Evolutionary conservation across 2,113 vertebrate genomes (phyloP).

Genomic region (Hepsetus odoe): DNA sequence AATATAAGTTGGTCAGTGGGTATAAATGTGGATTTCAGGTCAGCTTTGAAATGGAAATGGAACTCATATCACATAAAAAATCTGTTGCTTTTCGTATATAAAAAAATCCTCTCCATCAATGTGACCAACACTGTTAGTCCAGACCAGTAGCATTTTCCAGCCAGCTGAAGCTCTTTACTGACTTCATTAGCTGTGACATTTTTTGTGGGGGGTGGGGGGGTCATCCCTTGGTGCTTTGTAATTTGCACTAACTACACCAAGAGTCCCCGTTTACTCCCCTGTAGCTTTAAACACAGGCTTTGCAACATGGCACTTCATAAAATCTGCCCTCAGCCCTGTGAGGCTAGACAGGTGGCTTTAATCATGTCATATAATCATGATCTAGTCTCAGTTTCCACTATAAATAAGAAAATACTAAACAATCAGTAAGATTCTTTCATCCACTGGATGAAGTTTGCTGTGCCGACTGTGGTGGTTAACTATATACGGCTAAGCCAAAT

Average conservation of each 20-base stretch:
- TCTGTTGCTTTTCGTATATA: too few relatives aligned
- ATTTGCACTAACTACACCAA: slow-evolving; percentile 42
- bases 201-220: not conserved
- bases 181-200: not conserved
- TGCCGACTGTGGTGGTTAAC: too few relatives aligned
- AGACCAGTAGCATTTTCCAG: not conserved
- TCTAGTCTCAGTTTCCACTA: not conserved
- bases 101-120: too few relatives aligned
- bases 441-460: too few relatives aligned
- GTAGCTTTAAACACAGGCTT: slow-evolving; percentile 49
- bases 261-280: slow-evolving; percentile 38
- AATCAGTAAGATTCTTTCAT: not conserved
- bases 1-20: too few relatives aligned
- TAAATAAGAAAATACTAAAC: not conserved
- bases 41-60: too few relatives aligned
- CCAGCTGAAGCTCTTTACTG: slow-evolving; percentile 1
- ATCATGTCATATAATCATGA: not conserved
- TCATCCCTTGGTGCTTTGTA: slow-evolving; percentile 11
- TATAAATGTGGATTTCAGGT: too few relatives aligned
- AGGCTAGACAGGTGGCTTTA: not conserved
- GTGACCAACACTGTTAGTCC: not conserved
- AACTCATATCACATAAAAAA: too few relatives aligned
- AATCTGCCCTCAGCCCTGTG: slow-evolving; percentile 31
- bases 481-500: too few relatives aligned
- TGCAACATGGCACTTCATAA: slow-evolving; percentile 58